Percentiles rank a stretch among this genome's conserved stretches.
These are phyloP conservation scores for Liparis tanakae DNA, from an alignment of 2,797 vertebrate genomes.

Conservation along the genomic window DNA sequence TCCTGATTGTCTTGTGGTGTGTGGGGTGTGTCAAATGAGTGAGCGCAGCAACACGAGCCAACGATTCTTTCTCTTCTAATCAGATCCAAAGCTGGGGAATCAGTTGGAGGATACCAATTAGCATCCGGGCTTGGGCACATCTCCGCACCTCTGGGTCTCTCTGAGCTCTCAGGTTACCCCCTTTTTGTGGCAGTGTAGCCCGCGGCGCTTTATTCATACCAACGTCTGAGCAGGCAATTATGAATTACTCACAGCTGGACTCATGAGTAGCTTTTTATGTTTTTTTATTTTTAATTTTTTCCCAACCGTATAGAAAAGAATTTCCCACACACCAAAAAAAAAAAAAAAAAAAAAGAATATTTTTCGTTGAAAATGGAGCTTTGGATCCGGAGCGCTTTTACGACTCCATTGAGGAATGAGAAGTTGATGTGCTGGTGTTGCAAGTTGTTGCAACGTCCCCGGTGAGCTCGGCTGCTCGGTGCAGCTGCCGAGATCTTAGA, in stretches of 20 bases:
- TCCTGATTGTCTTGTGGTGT: neutral
- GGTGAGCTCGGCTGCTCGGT: slow-evolving; percentile 42
- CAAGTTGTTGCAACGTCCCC: slow-evolving; percentile 44
- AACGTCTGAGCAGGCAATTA: slow-evolving; percentile 70
- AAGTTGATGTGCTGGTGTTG: slow-evolving; percentile 48
- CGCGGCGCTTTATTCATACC: slow-evolving; percentile 55
- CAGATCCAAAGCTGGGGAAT: slow-evolving; percentile 47
- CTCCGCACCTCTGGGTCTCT: slow-evolving; percentile 58
- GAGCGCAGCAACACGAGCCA: slow-evolving; percentile 38
- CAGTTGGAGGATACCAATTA: slow-evolving; percentile 68
- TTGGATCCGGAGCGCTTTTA: slow-evolving; percentile 14
- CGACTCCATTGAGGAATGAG: slow-evolving; percentile 24
- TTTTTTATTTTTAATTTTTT: neutral
- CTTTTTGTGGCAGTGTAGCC: slow-evolving; percentile 53
- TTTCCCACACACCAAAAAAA: neutral
- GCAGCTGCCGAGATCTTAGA: slow-evolving; percentile 48
- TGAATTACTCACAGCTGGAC: slow-evolving; percentile 55
- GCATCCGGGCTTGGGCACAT: slow-evolving; percentile 63
- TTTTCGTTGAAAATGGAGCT: slow-evolving; percentile 34
- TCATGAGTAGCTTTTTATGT: slow-evolving; percentile 10
- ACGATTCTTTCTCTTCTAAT: slow-evolving; percentile 57
- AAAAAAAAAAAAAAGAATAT: neutral
- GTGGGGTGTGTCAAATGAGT: slow-evolving; percentile 3
- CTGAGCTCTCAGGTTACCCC: slow-evolving; percentile 46
- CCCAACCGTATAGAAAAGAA: slow-evolving; percentile 13